Evolutionary conservation across 2,113 vertebrate genomes (phyloP), one percentile per base, ranked within the genome.

Genomic region (Balaenoptera acutorostrata): DNA sequence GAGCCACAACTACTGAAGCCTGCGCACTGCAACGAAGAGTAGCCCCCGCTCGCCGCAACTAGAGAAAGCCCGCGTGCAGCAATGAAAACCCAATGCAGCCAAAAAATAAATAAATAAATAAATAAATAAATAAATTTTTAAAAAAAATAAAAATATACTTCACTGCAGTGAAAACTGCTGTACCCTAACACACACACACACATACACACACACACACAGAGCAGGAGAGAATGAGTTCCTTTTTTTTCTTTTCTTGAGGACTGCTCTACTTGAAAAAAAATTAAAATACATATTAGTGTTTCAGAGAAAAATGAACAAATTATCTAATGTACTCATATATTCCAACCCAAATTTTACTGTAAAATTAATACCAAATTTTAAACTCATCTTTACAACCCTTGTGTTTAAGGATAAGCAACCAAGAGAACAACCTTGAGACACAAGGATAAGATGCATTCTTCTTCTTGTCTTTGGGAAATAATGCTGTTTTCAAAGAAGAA

Each of bases 281-380:
- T 69, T 25, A 66, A 78, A 39, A 84, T 46, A 71, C 2, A 75
- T 33, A 10, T 31, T 31, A 46, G 15, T 71, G 29, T 88, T 91
- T 86, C 29, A 86, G 12, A 96, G 8, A 49, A 94, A 90, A 77
- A 75, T 59, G 12, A 84, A 88, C 31, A 88, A 63, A 64, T 31
- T 49, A 80, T 11, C 86, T 78, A 66, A 94, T 39, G 8, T 25
- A 41, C 10, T 80, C 49, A 64, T 15, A 72, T 23, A 94, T 21
- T 80, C 27, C 69, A 63, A 86, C 17, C 7, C 31, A 39, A 63
- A 78, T 12, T 90, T 68, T 86, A 89, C 52, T 91, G 49, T 66
- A 80, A 89, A 96, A 83, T 81, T 55, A 84, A 92, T 59, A 49
- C 74, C 61, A 89, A 90, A 69, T 31, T 90, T 83, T 90, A 94